Evolutionary conservation across 2,888 invertebrate species (phyloP).

Genomic region (Lumbricus terrestris): DNA sequence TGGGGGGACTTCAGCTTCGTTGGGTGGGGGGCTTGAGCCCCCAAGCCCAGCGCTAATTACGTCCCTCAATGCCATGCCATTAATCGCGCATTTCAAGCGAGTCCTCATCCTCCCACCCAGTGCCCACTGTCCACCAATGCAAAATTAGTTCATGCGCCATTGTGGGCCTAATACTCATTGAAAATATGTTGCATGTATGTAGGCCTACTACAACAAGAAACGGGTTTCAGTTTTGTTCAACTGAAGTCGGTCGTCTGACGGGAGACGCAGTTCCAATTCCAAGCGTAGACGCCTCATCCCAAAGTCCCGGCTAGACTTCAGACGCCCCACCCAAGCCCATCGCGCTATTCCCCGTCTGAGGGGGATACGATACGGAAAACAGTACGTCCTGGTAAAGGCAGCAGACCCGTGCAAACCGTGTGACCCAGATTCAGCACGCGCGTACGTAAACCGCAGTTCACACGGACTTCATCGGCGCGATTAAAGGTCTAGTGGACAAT

Average conservation of each 20-base stretch:
- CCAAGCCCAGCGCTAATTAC: too few species aligned
- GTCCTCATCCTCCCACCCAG: neutral
- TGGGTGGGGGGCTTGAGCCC: too few species aligned
- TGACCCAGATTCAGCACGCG: neutral
- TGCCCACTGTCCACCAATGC: neutral
- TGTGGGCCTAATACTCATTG: neutral
- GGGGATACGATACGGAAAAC: neutral
- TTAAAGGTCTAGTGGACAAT: neutral
- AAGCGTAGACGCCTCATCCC: too few species aligned
- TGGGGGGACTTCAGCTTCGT: too few species aligned
- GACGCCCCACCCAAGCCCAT: neutral
- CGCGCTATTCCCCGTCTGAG: neutral
- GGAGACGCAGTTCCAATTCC: neutral
- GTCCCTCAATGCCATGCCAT: too few species aligned
- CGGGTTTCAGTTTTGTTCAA: neutral
- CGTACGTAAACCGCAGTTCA: slow-evolving; percentile 3
- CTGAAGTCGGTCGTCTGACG: neutral
- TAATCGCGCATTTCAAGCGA: neutral
- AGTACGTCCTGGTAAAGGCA: neutral
- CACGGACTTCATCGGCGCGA: neutral
- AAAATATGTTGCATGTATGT: neutral
- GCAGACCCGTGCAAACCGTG: neutral
- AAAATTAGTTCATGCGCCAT: too few species aligned
- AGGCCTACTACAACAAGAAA: too few species aligned
- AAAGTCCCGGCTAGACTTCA: neutral